Conservation (phyloP, 2,888 invertebrate genomes). For the Euproctis similis region DNA sequence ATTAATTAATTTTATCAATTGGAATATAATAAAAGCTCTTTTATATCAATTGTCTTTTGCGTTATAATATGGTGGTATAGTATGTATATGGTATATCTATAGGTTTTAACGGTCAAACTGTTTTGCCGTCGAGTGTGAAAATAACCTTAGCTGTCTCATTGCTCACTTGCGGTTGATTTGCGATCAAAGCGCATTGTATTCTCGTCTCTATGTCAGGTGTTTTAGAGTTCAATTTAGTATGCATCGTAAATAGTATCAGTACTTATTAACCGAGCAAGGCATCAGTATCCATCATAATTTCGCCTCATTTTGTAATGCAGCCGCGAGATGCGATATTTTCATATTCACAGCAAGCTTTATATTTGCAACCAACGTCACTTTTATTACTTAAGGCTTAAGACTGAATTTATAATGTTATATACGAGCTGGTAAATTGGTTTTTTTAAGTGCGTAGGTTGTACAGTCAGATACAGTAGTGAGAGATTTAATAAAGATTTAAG, state of each 20-base stretch:
- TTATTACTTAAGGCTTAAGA: slow-evolving; percentile 27
- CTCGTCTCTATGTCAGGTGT: slow-evolving; percentile 16
- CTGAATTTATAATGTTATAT: slow-evolving; percentile 22
- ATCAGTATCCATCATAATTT: slow-evolving; percentile 74
- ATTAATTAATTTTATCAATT: too few species aligned
- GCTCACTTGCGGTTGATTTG: slow-evolving; percentile 36
- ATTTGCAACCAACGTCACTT: slow-evolving; percentile 17
- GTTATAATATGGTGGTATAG: too few species aligned
- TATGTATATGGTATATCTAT: too few species aligned
- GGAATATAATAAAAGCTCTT: too few species aligned
- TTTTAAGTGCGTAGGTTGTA: slow-evolving; percentile 37
- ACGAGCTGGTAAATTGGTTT: slow-evolving; percentile 24
- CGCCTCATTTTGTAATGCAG: slow-evolving; percentile 69
- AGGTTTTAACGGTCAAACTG: too few species aligned
- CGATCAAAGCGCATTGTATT: slow-evolving; percentile 28
- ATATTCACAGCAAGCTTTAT: slow-evolving; percentile 42
- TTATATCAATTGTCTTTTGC: too few species aligned
- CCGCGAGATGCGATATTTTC: slow-evolving; percentile 55
- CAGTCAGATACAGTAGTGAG: slow-evolving; percentile 38
- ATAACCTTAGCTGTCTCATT: slow-evolving; percentile 19
- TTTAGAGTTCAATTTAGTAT: slow-evolving; percentile 27
- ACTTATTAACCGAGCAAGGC: slow-evolving; percentile 67
- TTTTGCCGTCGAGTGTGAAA: neutral
- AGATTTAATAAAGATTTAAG: too few species aligned
- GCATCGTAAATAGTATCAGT: slow-evolving; percentile 36